phyloP scores from a whole-genome alignment of 2,113 vertebrate genomes.

The Empidonax alnorum region DNA sequence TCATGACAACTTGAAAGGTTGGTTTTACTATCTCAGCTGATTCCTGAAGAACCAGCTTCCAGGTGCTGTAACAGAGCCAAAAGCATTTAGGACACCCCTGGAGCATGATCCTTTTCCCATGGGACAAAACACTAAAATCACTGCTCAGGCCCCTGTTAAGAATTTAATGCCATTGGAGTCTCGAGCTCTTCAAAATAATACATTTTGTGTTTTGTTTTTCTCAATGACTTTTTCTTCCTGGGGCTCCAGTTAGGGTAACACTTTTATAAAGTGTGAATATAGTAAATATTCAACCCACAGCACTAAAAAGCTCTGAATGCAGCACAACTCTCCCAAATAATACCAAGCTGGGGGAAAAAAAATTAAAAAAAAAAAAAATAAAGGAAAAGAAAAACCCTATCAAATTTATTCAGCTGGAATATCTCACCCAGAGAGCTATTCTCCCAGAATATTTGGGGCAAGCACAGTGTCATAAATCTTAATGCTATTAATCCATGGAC shows the following conservation, averaged over 20 bases:
- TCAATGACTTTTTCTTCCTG: not conserved
- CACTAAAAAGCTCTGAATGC: not conserved
- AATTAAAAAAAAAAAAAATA: not conserved
- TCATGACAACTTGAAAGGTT: not conserved
- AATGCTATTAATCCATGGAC: conserved; percentile 51
- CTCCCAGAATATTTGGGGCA: conserved; percentile 59
- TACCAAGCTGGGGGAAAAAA: not conserved
- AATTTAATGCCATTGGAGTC: not conserved
- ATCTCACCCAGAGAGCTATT: conserved; percentile 42
- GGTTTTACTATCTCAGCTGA: not conserved
- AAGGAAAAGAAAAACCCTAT: conserved; percentile 34
- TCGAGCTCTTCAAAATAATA: not conserved
- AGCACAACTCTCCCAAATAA: not conserved
- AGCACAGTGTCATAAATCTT: conserved; percentile 72
- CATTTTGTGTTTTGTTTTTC: not conserved
- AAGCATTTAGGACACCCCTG: not conserved
- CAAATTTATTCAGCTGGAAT: conserved; percentile 61
- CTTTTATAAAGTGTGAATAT: not conserved
- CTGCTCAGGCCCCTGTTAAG: not conserved
- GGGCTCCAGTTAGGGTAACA: not conserved
- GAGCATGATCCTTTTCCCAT: not conserved
- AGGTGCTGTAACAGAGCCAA: not conserved
- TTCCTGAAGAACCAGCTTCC: not conserved
- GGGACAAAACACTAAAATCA: not conserved
- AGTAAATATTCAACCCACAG: not conserved